Evolutionary conservation across 2,888 invertebrate genomes (phyloP).

Genomic region (Sesia apiformis): DNA sequence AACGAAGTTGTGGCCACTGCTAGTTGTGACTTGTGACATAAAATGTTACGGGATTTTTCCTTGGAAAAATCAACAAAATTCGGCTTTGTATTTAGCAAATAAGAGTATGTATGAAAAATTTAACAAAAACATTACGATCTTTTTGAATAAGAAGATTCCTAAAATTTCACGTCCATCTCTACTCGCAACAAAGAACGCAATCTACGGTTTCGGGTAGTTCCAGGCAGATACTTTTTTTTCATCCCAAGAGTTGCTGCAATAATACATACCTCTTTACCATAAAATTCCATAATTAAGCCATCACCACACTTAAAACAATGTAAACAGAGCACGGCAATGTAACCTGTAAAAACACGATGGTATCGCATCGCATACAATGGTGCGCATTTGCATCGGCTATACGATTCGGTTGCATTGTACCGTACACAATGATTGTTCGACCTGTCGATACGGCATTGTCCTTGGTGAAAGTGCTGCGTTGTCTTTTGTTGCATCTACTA

Average conservation of each 20-base stretch:
- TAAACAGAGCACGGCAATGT: conserved; percentile 3
- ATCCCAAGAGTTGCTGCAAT: neutral
- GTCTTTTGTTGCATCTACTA: conserved; percentile 6
- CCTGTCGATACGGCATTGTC: conserved; percentile 9
- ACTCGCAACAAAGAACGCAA: too few relatives aligned
- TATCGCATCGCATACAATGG: conserved; percentile 4
- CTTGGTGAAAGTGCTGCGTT: conserved; percentile 6
- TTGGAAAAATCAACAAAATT: too few relatives aligned
- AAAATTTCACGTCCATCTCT: too few relatives aligned
- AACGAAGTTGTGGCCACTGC: neutral
- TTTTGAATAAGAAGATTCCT: too few relatives aligned
- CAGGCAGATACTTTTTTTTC: too few relatives aligned
- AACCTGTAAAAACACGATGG: conserved; percentile 6
- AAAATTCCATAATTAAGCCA: neutral
- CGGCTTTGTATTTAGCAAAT: too few relatives aligned
- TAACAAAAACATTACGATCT: too few relatives aligned
- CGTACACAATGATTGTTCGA: conserved; percentile 1
- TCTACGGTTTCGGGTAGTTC: too few relatives aligned
- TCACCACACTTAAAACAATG: neutral
- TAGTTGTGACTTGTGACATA: too few relatives aligned
- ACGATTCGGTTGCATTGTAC: conserved; percentile 4
- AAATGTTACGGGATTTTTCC: too few relatives aligned
- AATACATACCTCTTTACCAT: neutral
- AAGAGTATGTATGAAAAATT: too few relatives aligned
- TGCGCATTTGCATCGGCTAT: conserved; percentile 6